Evolutionary conservation across 2,888 invertebrate genomes (phyloP), one percentile per base, ranked within the genome.

Genomic region (Glomeris marginata): DNA sequence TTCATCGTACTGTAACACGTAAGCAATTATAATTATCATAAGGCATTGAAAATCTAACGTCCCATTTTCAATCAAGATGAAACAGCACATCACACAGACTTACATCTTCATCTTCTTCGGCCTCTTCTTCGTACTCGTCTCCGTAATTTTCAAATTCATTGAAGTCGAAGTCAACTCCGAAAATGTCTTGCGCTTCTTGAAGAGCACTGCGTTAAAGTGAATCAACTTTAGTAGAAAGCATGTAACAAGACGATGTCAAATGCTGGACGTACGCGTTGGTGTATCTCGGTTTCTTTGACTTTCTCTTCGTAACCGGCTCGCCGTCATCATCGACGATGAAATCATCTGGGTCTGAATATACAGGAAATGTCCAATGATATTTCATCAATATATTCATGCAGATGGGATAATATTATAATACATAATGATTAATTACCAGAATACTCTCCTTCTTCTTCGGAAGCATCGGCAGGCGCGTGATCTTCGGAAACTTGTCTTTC

Each of bases 241-340:
- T 13, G 3, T 51, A 47, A 3, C 41, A 22, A 36, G n/a, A 47
- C 38, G 28, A 50, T 20, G 16, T 10, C 28, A 28, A 53, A 41
- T 43, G 76, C 82, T 75, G n/a, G n/a, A n/a, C n/a, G n/a, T 72
- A 84, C 80, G 85, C 84, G 69, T 91, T 88, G 43, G 82, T 81
- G 62, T 85, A 88, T 57, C 87, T 81, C 13, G 79, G 83, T 60
- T 80, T 82, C 15, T 81, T 74, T 61, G 81, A 84, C 65, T 80
- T 84, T 61, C 81, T 35, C 36, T 49, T 58, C 11, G 54, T 77
- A 52, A 91, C 82, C 0, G 91, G 90, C 58, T 83, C 74, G 1
- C 87, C 92, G 61, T 95, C 88, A 62, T 92, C 94, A 62, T 92
- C 94, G 0, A 97, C 97, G 63, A 98, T 97, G 65, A 98, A 98